Evolutionary conservation across 2,113 vertebrate species (phyloP).

Genomic region (Brachirus orientalis): DNA sequence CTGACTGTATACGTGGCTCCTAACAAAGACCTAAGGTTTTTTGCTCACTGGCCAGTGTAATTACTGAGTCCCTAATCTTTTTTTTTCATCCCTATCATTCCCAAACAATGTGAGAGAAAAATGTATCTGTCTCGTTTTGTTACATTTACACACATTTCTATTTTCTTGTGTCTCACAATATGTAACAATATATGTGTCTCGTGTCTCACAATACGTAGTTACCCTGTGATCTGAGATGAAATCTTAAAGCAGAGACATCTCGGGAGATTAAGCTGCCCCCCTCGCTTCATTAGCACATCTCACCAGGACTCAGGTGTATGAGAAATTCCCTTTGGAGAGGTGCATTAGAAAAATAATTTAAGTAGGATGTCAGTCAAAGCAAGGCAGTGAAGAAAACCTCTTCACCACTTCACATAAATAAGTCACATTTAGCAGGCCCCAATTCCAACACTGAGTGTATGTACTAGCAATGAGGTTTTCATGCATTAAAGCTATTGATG

Average conservation of each 20-base stretch:
- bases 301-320: constrained; percentile 38
- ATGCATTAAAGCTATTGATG: constrained; percentile 43
- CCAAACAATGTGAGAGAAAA: constrained; percentile 23
- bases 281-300: constrained; percentile 69
- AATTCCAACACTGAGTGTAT: constrained; percentile 4
- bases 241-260: constrained; percentile 15
- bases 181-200: no score
- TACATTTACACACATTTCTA: constrained; percentile 5
- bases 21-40: constrained; percentile 51
- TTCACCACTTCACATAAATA: constrained; percentile 33
- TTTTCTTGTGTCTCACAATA: constrained; percentile 5
- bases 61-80: constrained; percentile 61
- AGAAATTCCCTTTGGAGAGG: constrained; percentile 28
- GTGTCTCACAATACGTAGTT: neutral
- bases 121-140: constrained; percentile 29
- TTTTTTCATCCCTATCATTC: constrained; percentile 50
- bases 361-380: constrained; percentile 35
- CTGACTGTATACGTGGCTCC: constrained; percentile 41
- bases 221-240: constrained; percentile 4
- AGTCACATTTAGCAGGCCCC: constrained; percentile 31
- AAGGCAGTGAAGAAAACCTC: constrained; percentile 7
- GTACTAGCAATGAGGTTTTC: constrained; percentile 8
- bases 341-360: constrained; percentile 34
- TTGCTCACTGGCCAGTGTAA: constrained; percentile 49
- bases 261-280: constrained; percentile 45